Conservation (phyloP, 1,140 invertebrate species). For the Danaus plexippus region DNA sequence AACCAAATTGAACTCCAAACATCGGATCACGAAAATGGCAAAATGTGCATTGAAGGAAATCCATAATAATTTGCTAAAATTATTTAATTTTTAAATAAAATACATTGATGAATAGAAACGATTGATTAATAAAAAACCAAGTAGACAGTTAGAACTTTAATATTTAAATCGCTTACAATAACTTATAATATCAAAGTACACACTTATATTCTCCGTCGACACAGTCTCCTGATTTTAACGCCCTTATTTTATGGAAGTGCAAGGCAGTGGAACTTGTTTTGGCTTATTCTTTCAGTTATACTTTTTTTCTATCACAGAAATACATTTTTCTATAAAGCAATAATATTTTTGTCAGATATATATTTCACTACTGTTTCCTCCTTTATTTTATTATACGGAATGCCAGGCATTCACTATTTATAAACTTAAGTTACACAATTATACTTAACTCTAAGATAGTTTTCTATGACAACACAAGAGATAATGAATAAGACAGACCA, state of each 20-base stretch:
- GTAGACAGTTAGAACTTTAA: slow-evolving; percentile 7
- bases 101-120: background rate
- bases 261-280: slow-evolving; percentile 13
- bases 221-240: slow-evolving; percentile 3
- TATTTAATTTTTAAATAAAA: slow-evolving; percentile 6
- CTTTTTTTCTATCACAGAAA: no score
- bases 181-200: slow-evolving; percentile 10
- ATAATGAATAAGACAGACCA: no score
- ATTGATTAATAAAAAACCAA: slow-evolving; percentile 6
- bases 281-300: no score
- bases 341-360: no score
- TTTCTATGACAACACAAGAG: no score
- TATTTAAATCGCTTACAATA: slow-evolving; percentile 15
- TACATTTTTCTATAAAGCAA: no score
- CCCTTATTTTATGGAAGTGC: slow-evolving; percentile 10
- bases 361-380: no score
- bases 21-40: background rate
- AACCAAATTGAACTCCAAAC: no score
- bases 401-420: no score
- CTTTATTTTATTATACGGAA: no score
- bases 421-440: no score
- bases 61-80: background rate
- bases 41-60: slow-evolving; percentile 7
- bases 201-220: slow-evolving; percentile 1
- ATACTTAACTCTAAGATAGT: no score